Conservation (phyloP, 2,888 invertebrate species). For the Drosophila pseudotalamancana region DNA sequence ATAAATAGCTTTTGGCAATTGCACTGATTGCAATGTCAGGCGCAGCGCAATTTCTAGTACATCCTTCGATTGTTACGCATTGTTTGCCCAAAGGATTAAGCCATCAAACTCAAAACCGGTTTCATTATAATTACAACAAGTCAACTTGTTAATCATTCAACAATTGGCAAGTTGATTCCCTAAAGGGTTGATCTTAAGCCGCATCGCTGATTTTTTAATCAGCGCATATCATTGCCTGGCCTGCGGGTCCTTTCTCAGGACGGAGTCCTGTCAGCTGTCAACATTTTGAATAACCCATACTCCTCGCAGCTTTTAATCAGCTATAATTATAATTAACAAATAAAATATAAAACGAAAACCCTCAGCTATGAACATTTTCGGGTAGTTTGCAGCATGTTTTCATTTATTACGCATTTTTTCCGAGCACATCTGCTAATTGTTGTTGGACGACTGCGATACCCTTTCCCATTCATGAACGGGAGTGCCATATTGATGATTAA, state of each 20-base stretch:
- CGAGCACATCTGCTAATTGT: slow-evolving; percentile 73
- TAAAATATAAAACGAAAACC: slow-evolving; percentile 3
- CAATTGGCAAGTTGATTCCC: slow-evolving; percentile 62
- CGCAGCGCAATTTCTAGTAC: neutral
- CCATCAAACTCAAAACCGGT: slow-evolving; percentile 43
- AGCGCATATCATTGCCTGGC: slow-evolving; percentile 68
- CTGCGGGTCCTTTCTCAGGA: slow-evolving; percentile 14
- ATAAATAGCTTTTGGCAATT: slow-evolving; percentile 24
- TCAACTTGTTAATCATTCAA: slow-evolving; percentile 80
- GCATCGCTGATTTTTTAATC: slow-evolving; percentile 75
- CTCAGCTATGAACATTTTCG: slow-evolving; percentile 21
- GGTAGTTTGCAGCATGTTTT: slow-evolving; percentile 47
- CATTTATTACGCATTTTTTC: slow-evolving; percentile 50
- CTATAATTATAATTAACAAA: slow-evolving; percentile 77
- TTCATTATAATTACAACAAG: slow-evolving; percentile 70
- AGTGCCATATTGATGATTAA: slow-evolving; percentile 33
- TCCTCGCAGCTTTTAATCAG: slow-evolving; percentile 52
- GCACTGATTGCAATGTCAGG: slow-evolving; percentile 43
- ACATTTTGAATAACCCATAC: slow-evolving; percentile 56
- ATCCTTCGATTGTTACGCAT: neutral
- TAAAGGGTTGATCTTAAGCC: slow-evolving; percentile 68
- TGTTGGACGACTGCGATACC: slow-evolving; percentile 31
- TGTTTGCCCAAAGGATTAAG: slow-evolving; percentile 67
- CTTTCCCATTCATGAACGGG: slow-evolving; percentile 26
- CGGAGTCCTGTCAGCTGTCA: slow-evolving; percentile 73